These are phyloP conservation scores for Tapera naevia DNA, from an alignment of 2,797 vertebrate species.

Conservation along the genomic window DNA sequence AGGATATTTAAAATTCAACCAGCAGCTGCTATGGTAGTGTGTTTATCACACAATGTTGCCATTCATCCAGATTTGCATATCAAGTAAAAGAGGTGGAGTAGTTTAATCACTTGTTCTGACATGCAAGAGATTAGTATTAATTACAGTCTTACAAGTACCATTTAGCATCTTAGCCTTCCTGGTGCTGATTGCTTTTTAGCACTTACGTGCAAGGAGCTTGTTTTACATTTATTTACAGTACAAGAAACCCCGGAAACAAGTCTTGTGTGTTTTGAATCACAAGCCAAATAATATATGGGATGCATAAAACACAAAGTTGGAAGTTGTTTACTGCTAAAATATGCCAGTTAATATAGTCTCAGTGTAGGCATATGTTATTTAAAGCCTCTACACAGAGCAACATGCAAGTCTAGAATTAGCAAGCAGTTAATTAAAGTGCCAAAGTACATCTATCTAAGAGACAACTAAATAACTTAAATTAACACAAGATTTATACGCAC, in stretches of 20 bases:
- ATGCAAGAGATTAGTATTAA: conserved; percentile 51
- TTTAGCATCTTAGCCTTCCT: conserved; percentile 2
- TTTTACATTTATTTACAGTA: conserved; percentile 41
- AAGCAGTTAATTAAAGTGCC: conserved; percentile 10
- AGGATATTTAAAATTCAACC: not conserved
- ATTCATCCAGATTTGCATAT: not conserved
- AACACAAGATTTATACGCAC: conserved; percentile 41
- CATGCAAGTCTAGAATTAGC: not conserved
- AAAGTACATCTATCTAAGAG: conserved; percentile 16
- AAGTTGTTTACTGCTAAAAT: conserved; percentile 1
- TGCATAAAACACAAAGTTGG: not conserved
- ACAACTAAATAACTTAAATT: conserved; percentile 39
- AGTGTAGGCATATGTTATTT: not conserved
- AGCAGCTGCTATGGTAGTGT: not conserved
- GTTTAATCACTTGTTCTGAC: conserved; percentile 23
- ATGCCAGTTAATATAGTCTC: not conserved
- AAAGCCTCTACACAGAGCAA: not conserved
- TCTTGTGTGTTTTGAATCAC: conserved; percentile 2
- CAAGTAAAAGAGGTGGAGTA: not conserved
- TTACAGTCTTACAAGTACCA: not conserved
- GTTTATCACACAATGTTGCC: not conserved
- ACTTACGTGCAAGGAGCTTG: not conserved
- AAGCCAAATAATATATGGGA: not conserved
- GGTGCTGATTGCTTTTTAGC: not conserved
- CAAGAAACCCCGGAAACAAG: not conserved